A percentile compares a stretch with the other conserved stretches of the same genome.
These are phyloP conservation scores for Neoitamus cyanurus DNA, from an alignment of 2,888 invertebrate genomes.

Conservation along the genomic window DNA sequence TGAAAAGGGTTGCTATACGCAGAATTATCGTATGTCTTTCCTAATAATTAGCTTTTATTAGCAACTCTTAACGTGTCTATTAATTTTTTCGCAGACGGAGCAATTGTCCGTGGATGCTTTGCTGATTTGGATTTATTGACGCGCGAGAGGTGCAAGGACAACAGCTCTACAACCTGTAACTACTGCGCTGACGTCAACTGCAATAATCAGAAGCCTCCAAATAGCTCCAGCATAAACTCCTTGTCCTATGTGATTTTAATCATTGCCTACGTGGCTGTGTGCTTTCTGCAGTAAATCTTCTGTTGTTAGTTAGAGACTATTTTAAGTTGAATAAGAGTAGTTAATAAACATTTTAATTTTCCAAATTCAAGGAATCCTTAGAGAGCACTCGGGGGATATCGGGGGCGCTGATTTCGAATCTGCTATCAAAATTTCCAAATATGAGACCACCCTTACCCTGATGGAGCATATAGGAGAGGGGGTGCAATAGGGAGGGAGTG, in stretches of 20 bases:
- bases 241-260: not conserved
- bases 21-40: slow-evolving; percentile 55
- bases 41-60: not conserved
- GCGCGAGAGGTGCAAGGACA: slow-evolving; percentile 54
- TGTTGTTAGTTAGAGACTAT: too few relatives aligned
- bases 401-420: too few relatives aligned
- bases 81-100: slow-evolving; percentile 53
- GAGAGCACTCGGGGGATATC: too few relatives aligned
- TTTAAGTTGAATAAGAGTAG: too few relatives aligned
- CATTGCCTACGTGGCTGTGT: not conserved
- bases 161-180: slow-evolving; percentile 49
- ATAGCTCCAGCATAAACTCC: slow-evolving; percentile 31
- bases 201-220: slow-evolving; percentile 53
- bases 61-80: not conserved
- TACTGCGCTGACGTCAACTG: slow-evolving; percentile 55
- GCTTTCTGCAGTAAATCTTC: not conserved
- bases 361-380: too few relatives aligned
- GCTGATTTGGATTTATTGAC: slow-evolving; percentile 54
- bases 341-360: too few relatives aligned
- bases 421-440: too few relatives aligned
- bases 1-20: slow-evolving; percentile 55
- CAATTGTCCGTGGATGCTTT: slow-evolving; percentile 60
- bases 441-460: too few relatives aligned
- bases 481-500: too few relatives aligned
- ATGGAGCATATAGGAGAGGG: too few relatives aligned